These are phyloP conservation scores for Perccottus glenii DNA, from an alignment of 2,113 vertebrate species.

Conservation along the genomic window DNA sequence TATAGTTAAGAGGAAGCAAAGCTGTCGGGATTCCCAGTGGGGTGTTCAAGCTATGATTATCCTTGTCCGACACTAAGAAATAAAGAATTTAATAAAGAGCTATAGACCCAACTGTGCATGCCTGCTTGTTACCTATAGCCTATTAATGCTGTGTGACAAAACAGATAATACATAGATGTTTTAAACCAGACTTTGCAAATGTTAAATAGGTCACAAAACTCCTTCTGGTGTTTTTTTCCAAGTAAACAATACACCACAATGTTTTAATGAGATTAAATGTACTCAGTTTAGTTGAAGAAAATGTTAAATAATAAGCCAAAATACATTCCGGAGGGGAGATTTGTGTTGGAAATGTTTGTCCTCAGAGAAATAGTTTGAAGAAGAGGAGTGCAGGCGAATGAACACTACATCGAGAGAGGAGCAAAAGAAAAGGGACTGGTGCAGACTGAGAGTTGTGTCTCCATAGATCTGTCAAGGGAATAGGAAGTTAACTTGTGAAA, in stretches of 20 bases:
- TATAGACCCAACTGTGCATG: neutral
- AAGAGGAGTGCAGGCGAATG: constrained; percentile 19
- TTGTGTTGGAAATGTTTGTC: constrained; percentile 22
- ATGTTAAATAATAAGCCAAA: constrained; percentile 20
- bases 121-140: neutral
- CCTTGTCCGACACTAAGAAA: constrained; percentile 4
- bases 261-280: constrained; percentile 27
- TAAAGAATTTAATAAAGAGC: neutral
- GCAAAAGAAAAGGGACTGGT: neutral
- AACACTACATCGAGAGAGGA: constrained; percentile 8
- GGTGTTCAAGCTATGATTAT: neutral
- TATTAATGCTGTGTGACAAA: no score
- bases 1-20: neutral
- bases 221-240: constrained; percentile 20
- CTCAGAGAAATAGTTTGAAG: constrained; percentile 16
- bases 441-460: neutral
- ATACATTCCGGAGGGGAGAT: constrained; percentile 12
- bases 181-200: neutral
- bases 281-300: constrained; percentile 19
- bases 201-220: constrained; percentile 28
- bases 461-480: neutral
- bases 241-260: constrained; percentile 2
- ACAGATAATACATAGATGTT: neutral
- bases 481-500: constrained; percentile 1
- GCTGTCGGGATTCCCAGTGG: neutral